Evolutionary conservation across 2,797 vertebrate species (phyloP).

Genomic region (Acropternis orthonyx): DNA sequence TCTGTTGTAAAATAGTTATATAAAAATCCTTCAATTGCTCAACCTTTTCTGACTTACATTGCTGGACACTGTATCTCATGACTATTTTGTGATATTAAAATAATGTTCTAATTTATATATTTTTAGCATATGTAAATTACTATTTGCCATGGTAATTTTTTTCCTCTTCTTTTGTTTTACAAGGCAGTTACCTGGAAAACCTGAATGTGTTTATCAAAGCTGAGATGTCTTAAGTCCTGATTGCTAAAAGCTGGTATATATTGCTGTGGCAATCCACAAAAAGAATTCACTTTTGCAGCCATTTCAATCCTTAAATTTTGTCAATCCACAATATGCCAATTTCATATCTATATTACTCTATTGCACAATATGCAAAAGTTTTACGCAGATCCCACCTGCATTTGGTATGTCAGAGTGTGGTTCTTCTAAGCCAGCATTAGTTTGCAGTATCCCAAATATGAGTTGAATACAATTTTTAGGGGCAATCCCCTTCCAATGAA

Average conservation of each 20-base stretch:
- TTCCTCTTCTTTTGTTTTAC: neutral
- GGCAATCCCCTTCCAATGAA: neutral
- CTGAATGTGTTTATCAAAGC: neutral
- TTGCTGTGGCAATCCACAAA: neutral
- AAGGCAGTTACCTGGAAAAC: neutral
- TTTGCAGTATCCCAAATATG: neutral
- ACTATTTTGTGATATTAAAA: neutral
- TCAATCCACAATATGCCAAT: neutral
- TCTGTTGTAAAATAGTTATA: neutral
- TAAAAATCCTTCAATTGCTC: neutral
- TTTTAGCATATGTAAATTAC: neutral
- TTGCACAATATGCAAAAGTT: neutral
- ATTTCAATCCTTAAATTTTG: neutral
- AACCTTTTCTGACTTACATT: neutral
- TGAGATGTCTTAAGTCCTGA: neutral
- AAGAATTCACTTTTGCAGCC: neutral
- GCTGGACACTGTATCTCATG: neutral
- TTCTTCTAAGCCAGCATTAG: neutral
- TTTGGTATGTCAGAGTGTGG: neutral
- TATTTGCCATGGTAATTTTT: fast-evolving
- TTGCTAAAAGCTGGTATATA: neutral
- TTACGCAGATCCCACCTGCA: neutral
- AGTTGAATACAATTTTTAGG: neutral
- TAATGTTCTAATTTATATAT: neutral
- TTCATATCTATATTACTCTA: neutral